These are phyloP conservation scores for Meteorus cinctellus DNA, from an alignment of 2,888 invertebrate species.

Conservation along the genomic window DNA sequence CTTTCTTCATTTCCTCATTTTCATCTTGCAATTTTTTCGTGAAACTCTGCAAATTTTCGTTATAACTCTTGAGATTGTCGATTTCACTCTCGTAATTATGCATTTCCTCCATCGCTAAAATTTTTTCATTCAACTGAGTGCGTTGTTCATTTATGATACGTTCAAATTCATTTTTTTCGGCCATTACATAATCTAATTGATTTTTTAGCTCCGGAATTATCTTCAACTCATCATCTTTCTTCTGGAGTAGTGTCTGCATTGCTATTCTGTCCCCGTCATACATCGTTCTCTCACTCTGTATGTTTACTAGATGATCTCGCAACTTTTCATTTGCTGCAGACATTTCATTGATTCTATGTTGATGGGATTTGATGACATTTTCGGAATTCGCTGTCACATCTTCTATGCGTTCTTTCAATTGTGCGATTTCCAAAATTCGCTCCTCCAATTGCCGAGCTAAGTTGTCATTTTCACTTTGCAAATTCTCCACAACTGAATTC, in stretches of 20 bases:
- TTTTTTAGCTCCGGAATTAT: conserved; percentile 28
- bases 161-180: conserved; percentile 33
- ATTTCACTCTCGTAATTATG: conserved; percentile 43
- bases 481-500: background rate
- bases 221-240: conserved; percentile 24
- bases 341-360: conserved; percentile 40
- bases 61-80: conserved; percentile 38
- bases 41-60: conserved; percentile 32
- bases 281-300: conserved; percentile 41
- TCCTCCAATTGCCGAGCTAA: conserved; percentile 2
- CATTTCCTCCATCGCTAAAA: conserved; percentile 37
- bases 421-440: background rate
- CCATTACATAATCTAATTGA: conserved; percentile 18
- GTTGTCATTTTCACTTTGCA: background rate
- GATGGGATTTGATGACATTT: background rate
- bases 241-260: conserved; percentile 33
- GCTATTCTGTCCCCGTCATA: conserved; percentile 38
- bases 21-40: conserved; percentile 37
- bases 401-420: background rate
- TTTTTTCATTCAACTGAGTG: conserved; percentile 37
- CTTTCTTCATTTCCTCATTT: conserved; percentile 25
- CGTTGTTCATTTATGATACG: conserved; percentile 38
- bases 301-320: conserved; percentile 34
- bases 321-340: conserved; percentile 46
- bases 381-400: background rate